A percentile compares a stretch with the other conserved stretches of the same genome.
Conservation (phyloP, 2,113 vertebrate genomes). For the Haplochromis vanheusdeni region DNA sequence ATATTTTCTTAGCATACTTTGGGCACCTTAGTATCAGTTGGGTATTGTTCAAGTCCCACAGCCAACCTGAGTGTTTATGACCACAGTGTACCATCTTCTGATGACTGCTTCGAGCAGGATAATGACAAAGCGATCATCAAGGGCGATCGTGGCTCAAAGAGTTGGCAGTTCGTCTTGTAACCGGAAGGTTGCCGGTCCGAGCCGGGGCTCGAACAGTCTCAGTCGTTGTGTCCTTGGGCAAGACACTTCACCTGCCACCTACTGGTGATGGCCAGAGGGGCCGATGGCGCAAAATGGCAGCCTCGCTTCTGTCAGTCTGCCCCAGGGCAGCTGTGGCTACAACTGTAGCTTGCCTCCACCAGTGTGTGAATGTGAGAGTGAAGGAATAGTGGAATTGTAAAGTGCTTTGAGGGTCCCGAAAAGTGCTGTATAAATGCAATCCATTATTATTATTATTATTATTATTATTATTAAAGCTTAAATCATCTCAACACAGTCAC, state of each 20-base stretch:
- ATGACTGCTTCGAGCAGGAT: neutral
- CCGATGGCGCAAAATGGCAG: neutral
- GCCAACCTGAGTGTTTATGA: neutral
- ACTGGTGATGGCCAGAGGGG: neutral
- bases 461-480: neutral
- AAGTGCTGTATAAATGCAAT: neutral
- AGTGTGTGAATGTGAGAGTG: neutral
- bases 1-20: neutral
- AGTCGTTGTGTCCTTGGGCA: neutral
- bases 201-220: neutral
- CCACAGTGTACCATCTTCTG: neutral
- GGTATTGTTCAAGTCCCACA: neutral
- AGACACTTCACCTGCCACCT: neutral
- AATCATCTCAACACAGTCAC: neutral
- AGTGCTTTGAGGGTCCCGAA: neutral
- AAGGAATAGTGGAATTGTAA: neutral
- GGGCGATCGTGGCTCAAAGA: fast-evolving
- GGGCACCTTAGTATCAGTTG: neutral
- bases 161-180: fast-evolving
- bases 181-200: neutral
- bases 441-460: neutral
- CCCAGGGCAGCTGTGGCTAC: neutral
- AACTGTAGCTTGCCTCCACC: neutral
- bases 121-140: neutral
- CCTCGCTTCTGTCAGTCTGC: neutral